Base-by-base conservation (phyloP, 2,113 vertebrate genomes). In the Alligator mississippiensis region DNA sequence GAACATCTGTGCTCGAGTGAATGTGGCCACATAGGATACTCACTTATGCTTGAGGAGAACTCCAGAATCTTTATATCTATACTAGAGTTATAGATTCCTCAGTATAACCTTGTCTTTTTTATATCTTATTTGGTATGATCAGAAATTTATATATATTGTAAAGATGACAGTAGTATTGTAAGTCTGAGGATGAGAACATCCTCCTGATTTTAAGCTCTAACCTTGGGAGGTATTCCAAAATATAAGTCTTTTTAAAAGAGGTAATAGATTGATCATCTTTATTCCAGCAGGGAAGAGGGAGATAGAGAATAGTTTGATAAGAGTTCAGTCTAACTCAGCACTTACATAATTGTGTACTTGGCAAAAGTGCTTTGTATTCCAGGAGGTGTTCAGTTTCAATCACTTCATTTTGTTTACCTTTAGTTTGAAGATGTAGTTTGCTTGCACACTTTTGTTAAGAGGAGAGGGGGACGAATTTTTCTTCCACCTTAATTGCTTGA, bases 171-270 rank as follows among this genome's bases (percentile, higher is more conserved):
- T 81, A 27, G 78, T 95, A 83, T 88, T 57, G 0, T 77, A 55
- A 25, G 55, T 19, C 59, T 85, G 86, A 88, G 95, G 86, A 83
- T 85, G 47, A 81, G 55, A 90, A 16, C 18, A 38, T 64, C 75
- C 88, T 3, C 4, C 30, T 89, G 16, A 64, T 58, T 88, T 70
- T 72, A 78, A 88, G 76, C 30, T 78, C 34, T 82, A 66, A 18
- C 85, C 79, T 88, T 75, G 38, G 11, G 34, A 55, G 10, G 27
- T 84, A 57, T 80, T 93, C 82, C 68, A 78, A 80, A 85, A 10
- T 10, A 12, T 2, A 77, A 83, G 68, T 47, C 74, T 92, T 24
- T 24, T 62, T 4, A 60, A n/a, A 92, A 62, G 10, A 24, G 34
- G 75, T 59, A 88, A 89, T 55, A 84, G 25, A 16, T 2, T 22